Conservation (phyloP, 2,888 invertebrate genomes). For the Sussaba pulchella region DNA sequence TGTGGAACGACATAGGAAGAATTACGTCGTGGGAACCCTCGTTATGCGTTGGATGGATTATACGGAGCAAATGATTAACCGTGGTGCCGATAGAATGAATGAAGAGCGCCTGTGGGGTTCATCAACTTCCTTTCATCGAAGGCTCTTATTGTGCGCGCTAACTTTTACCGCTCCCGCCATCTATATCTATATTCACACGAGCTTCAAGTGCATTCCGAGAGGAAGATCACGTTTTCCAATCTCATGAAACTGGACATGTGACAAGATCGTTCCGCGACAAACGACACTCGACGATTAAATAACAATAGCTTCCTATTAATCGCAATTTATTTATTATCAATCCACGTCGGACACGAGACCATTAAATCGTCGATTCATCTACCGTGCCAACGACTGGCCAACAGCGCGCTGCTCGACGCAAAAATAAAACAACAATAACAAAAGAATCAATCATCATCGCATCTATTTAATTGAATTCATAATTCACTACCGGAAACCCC, state of each 20-base stretch:
- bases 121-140: slow-evolving; percentile 27
- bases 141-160: slow-evolving; percentile 9
- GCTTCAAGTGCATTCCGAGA: no score
- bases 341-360: background rate
- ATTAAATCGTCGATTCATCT: slow-evolving; percentile 11
- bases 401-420: slow-evolving; percentile 7
- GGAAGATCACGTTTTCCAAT: slow-evolving; percentile 20
- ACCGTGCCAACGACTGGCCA: slow-evolving; percentile 7
- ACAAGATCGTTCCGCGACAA: background rate
- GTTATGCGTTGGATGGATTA: slow-evolving; percentile 22
- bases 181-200: background rate
- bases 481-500: background rate
- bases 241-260: background rate
- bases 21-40: slow-evolving; percentile 31
- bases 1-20: background rate
- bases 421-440: no score
- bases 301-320: background rate
- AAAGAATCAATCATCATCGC: no score
- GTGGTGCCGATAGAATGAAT: background rate
- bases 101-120: slow-evolving; percentile 4
- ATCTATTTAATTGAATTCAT: no score
- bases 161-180: background rate
- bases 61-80: background rate
- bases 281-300: slow-evolving; percentile 10
- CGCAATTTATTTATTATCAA: slow-evolving; percentile 39